Percentiles rank a stretch among this genome's conserved stretches.
Evolutionary conservation across 1,140 invertebrate species (phyloP).

Genomic region (Ips nitidus): DNA sequence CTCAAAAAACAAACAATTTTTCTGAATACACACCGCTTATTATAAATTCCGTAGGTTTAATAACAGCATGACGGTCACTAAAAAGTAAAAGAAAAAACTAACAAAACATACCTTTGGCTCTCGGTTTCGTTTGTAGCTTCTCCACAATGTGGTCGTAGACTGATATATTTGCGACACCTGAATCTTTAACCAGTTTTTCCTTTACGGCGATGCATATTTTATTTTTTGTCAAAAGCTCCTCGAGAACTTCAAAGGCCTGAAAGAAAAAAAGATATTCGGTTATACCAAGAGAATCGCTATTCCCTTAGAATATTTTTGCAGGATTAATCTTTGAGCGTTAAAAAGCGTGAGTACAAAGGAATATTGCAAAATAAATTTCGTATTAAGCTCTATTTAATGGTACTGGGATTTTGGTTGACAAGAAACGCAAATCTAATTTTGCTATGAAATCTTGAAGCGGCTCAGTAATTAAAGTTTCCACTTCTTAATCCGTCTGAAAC

Average conservation of each 20-base stretch:
- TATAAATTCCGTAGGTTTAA: too few relatives aligned
- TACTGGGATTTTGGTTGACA: too few relatives aligned
- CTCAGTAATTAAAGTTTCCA: neutral
- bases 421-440: too few relatives aligned
- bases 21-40: too few relatives aligned
- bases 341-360: too few relatives aligned
- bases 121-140: constrained; percentile 77
- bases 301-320: too few relatives aligned
- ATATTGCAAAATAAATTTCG: too few relatives aligned
- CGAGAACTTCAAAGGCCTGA: constrained; percentile 91
- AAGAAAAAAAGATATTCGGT: constrained; percentile 45
- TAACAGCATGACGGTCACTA: too few relatives aligned
- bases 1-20: too few relatives aligned
- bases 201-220: constrained; percentile 93
- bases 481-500: neutral
- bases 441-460: too few relatives aligned
- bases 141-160: constrained; percentile 87
- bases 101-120: constrained; percentile 74
- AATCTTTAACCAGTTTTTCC: constrained; percentile 93
- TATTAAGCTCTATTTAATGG: too few relatives aligned
- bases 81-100: neutral
- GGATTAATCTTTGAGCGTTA: too few relatives aligned
- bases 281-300: neutral
- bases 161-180: constrained; percentile 83
- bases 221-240: constrained; percentile 75